Base-by-base conservation (phyloP, 2,888 invertebrate genomes). In the Eupeodes luniger region DNA sequence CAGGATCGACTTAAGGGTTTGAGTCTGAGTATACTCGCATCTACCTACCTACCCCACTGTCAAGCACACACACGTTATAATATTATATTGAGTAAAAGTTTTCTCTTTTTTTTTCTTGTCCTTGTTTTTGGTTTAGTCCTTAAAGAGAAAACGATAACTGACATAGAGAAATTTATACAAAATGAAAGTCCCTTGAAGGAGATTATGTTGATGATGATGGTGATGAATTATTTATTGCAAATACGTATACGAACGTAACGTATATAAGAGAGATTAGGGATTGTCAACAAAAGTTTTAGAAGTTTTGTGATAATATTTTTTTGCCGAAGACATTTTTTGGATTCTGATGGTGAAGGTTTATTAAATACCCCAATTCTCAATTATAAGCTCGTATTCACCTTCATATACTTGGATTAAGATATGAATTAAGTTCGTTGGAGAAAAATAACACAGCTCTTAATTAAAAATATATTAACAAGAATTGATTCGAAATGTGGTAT, bases 221-320 rank as follows among this genome's bases (percentile, higher is more conserved):
- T 74, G 74, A 84, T 79, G 78, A 84, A 69, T 83, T 62, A 84
- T 79, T 78, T 84, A 84, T 84, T 74, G 67, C 83, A 74, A 53
- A 72, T 34, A 57, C 5, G 53, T 40, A 40, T 40, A 9, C 9
- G 9, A 40, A 40, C 40, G 40, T 40, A 40, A 5, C 9, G 40
- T 5, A 40, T 7, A 40, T 5, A 40, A 40, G 40, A 78, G 51
- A 61, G 19, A 78, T 81, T 76, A 53, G 5, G 47, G 53, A 61
- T 27, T 69, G 61, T 69, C 59, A 61, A 51, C n/a, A 27, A 49
- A 27, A 49, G 47, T 66, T 66, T 66, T 14, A 2, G 14, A 34
- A 34, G 14, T 40, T 3, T 19, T 66, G 27, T 27, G 9, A 44
- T 11, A 64, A 64, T 6, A 14, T 14, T 34, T n/a, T 14, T 34